These are phyloP conservation scores for Micrastur ruficollis DNA, from an alignment of 2,797 vertebrate genomes.

Conservation along the genomic window DNA sequence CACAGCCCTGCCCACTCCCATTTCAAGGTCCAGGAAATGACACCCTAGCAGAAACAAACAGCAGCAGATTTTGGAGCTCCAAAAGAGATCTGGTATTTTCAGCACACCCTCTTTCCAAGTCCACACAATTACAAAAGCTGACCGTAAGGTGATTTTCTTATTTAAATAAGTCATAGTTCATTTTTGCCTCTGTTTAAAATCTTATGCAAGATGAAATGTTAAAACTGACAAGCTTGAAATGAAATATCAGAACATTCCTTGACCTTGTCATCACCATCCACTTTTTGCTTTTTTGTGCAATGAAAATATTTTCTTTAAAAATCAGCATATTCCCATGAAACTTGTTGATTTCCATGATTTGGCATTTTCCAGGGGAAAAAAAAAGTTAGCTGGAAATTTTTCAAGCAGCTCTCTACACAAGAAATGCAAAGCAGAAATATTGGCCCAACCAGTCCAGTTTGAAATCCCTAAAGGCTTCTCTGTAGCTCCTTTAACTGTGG, in stretches of 20 bases:
- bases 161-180: background rate
- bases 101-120: background rate
- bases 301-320: background rate
- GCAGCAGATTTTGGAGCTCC: background rate
- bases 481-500: background rate
- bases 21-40: background rate
- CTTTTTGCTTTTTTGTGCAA: background rate
- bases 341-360: slow-evolving; percentile 16
- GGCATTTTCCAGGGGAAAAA: background rate
- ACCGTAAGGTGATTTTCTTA: background rate
- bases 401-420: background rate
- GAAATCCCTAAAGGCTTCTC: background rate
- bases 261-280: background rate
- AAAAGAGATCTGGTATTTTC: background rate
- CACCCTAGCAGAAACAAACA: background rate
- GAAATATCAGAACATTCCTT: background rate
- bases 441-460: background rate
- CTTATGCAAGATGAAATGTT: background rate
- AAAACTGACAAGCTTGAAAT: slow-evolving; percentile 1
- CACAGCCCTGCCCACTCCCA: background rate
- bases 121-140: background rate
- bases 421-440: background rate
- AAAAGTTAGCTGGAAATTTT: background rate
- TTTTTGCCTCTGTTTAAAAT: slow-evolving; percentile 14
- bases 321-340: background rate